Evolutionary conservation across 2,888 invertebrate genomes (phyloP), one percentile per base, ranked within the genome.

Genomic region (Cosmia pyralina): DNA sequence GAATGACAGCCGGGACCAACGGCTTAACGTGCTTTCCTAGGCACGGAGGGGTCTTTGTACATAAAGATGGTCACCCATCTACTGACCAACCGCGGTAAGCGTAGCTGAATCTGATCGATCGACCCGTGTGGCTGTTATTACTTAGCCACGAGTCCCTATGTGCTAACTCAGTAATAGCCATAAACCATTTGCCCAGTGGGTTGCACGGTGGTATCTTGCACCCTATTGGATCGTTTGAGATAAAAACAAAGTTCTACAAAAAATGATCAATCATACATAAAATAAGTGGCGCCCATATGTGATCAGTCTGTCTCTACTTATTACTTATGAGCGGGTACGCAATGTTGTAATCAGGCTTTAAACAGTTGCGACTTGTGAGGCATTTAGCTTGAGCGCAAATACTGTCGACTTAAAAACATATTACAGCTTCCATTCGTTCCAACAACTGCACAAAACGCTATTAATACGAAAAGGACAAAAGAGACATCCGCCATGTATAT

Each of bases 351-450:
- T 77, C 22, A 44, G 52, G 15, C 53, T 44, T 44, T 66, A 77
- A 77, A 19, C 50, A 57, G 19, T 58, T 28, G 11, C 22, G 13
- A 34, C 7, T 63, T 38, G 19, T 2, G 6, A 34, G 22, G 13
- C 41, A 53, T 63, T 77, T 67, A 67, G 17, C 66, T 67, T 15
- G 17, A 77, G n/a, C 48, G n/a, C 22, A 34, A 70, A 58, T 41
- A 57, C 17, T 50, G 48, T 72, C 58, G 19, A 58, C 44, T 77
- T 77, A 77, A 17, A n/a, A 19, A 6, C 15, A 1, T 34, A 1
- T 7, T 63, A 44, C 4, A 63, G 66, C 62, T 38, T 38, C 38
- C 38, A 4, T 38, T 6, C 38, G 38, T 38, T 4, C 38, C 4
- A 6, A 0, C 4, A 4, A 38, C 38, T 38, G 38, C 6, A 4